Conservation (phyloP, 2,888 invertebrate genomes). For the Cerastis leucographa region DNA sequence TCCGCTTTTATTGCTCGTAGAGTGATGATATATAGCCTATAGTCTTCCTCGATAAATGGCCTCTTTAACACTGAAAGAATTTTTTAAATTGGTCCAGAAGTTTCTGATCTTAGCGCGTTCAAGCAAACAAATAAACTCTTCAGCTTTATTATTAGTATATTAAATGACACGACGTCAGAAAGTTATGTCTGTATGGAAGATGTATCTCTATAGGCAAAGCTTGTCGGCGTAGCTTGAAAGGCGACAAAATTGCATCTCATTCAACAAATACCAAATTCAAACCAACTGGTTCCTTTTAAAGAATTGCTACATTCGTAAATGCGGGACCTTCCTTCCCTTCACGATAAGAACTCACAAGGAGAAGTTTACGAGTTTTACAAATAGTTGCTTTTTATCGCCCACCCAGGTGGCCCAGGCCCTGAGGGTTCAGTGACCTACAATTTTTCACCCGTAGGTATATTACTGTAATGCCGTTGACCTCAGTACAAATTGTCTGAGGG, state of each 20-base stretch:
- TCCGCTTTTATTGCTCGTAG: no score
- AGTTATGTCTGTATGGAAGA: no score
- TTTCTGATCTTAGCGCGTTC: no score
- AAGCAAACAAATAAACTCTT: no score
- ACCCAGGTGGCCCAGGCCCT: conserved; percentile 5
- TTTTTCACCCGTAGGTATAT: conserved; percentile 44
- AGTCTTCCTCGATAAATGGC: no score
- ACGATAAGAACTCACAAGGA: conserved; percentile 43
- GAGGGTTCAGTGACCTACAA: conserved; percentile 37
- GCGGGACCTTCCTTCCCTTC: background rate
- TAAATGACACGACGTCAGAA: no score
- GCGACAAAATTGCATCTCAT: background rate
- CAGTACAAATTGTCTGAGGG: conserved; percentile 34
- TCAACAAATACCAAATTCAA: background rate
- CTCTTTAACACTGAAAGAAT: no score
- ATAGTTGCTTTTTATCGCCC: conserved; percentile 53
- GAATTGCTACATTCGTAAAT: conserved; percentile 7
- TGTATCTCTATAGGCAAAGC: no score
- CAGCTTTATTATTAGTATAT: no score
- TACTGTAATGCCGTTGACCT: conserved; percentile 44
- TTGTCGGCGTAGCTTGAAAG: no score
- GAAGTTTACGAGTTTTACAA: conserved; percentile 49
- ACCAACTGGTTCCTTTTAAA: background rate
- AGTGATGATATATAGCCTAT: no score
- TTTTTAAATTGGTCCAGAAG: no score